Base-by-base conservation (phyloP, 2,113 vertebrate species). In the Azemiops feae region DNA sequence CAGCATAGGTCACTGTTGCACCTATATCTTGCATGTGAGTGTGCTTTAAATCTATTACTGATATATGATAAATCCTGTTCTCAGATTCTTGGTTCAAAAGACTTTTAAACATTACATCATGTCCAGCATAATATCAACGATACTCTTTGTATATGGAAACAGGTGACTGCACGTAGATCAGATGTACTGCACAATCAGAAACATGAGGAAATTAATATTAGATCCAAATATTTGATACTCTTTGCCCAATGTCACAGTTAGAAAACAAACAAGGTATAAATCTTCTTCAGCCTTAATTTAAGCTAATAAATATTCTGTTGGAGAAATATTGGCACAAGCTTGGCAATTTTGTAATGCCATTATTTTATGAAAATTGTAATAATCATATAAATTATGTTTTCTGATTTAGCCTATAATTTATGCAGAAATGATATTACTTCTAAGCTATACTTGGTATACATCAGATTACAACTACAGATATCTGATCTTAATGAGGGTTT, bases 21-120 rank as follows among this genome's bases (percentile, higher is more conserved):
- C 90, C 93, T 85, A 60, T 39, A 92, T 39, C 10, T 92, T 93
- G 87, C 91, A 93, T 47, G 0, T 3, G 87, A 5, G 27, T 89
- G 14, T n/a, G 22, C 57, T 52, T 93, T 92, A 91, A 86, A 89
- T 95, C 88, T 64, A 94, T 95, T 96, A 95, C 95, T 96, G 94
- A 91, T 81, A 7, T 1, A 5, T 39, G 20, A 91, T 89, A 91
- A 93, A 95, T 93, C 45, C 89, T 86, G 52, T 5, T n/a, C 50
- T 95, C 91, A 88, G 20, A 1, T 91, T 94, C 22, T n/a, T 94
- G 91, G 53, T 45, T 95, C 88, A n/a, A 89, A 47, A 92, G 54
- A 93, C 30, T 85, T 50, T 89, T 95, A 89, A 64, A 93, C 92
- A 92, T 39, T 55, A 88, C 25, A 89, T 39, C 1, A 22, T 30